Percentiles rank a stretch among this genome's conserved stretches.
Evolutionary conservation across 2,888 invertebrate species (phyloP).

Genomic region (Neoascia interrupta): DNA sequence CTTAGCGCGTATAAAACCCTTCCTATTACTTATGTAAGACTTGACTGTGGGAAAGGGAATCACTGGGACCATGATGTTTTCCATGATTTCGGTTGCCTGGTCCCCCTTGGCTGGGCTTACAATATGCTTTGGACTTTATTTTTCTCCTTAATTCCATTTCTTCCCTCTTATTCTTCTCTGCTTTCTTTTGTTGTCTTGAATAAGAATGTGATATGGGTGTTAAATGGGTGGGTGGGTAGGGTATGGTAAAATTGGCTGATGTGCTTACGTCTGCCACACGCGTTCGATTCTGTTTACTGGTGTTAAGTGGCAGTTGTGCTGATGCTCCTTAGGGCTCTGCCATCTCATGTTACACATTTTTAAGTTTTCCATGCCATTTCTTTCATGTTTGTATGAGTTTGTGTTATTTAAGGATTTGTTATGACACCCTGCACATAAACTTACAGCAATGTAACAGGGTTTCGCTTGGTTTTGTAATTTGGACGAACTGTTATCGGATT

Average conservation of each 20-base stretch:
- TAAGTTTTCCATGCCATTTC: conserved; percentile 57
- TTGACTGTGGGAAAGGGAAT: neutral
- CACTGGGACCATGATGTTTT: neutral
- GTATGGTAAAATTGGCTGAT: conserved; percentile 15
- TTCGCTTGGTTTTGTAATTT: conserved; percentile 12
- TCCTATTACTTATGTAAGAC: conserved; percentile 57
- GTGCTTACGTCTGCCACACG: conserved; percentile 29
- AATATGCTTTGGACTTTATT: conserved; percentile 38
- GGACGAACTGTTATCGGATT: conserved; percentile 18
- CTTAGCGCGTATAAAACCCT: conserved; percentile 44
- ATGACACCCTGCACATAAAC: conserved; percentile 9
- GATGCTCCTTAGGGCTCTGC: conserved; percentile 27
- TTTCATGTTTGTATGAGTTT: neutral
- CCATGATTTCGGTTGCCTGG: neutral
- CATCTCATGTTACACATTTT: conserved; percentile 47
- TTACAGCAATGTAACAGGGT: neutral
- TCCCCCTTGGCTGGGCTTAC: conserved; percentile 1
- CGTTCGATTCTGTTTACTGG: conserved; percentile 39
- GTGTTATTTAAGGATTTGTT: conserved; percentile 32
- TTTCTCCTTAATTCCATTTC: conserved; percentile 18
- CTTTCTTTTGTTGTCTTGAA: conserved; percentile 9
- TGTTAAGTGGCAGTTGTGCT: conserved; percentile 65
- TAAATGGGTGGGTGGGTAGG: neutral
- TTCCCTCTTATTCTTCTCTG: neutral
- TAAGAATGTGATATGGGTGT: neutral